Evolutionary conservation across 53 echinoderm and acorn worm species (phyloP).

Genomic region (Hippasteria phrygiana): DNA sequence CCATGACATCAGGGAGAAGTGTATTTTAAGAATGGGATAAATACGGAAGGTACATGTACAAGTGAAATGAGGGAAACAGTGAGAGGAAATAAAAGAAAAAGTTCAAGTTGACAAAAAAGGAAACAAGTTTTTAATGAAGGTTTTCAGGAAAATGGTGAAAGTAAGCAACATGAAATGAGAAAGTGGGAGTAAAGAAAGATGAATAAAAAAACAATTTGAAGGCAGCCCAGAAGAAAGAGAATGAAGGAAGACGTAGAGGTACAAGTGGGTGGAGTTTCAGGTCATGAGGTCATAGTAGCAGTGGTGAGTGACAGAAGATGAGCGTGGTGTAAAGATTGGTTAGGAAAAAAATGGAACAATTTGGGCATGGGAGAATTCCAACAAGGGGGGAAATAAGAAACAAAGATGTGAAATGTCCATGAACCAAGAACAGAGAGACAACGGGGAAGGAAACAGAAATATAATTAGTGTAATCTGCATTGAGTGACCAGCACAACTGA

Average conservation of each 20-base stretch:
- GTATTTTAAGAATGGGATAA: too few species aligned
- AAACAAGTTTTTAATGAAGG: background rate
- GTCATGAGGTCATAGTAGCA: background rate
- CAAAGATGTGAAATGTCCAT: constrained; percentile 17
- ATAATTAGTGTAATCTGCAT: background rate
- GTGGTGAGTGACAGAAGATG: background rate
- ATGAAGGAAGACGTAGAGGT: too few species aligned
- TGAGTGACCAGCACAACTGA: background rate
- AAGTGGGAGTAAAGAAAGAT: background rate
- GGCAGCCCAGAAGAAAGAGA: too few species aligned
- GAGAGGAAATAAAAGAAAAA: too few species aligned
- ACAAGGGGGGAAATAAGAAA: background rate
- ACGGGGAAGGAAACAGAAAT: constrained; percentile 19
- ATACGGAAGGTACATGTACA: too few species aligned
- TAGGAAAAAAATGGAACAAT: background rate
- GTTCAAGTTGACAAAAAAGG: background rate
- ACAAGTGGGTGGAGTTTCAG: too few species aligned
- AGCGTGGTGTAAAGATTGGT: background rate
- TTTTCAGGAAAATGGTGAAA: background rate
- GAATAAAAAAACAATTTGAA: background rate
- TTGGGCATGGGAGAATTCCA: background rate
- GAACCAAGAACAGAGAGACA: background rate
- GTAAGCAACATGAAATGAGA: background rate
- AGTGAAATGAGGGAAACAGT: too few species aligned
- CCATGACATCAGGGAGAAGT: too few species aligned